Base-by-base conservation (phyloP, 2,113 vertebrate genomes). In the Microtus ochrogaster region DNA sequence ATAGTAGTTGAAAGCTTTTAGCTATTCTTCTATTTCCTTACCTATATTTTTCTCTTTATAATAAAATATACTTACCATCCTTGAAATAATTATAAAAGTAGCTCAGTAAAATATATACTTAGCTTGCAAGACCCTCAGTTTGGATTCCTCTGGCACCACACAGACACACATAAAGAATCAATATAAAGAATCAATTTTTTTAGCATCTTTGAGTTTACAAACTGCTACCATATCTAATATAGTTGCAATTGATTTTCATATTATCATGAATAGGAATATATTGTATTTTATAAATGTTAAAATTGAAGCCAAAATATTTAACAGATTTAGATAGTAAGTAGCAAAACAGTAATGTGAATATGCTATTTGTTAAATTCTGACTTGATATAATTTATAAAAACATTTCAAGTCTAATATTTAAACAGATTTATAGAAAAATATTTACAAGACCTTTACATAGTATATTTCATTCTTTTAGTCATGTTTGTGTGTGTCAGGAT, bases 261-360 rank as follows among this genome's bases (percentile, higher is more conserved):
- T 44, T 17, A 86, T 12, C 6, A 10, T 7, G 81, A 30, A 72
- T 70, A 55, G 36, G 4, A 66, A 74, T 77, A 36, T 74, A 81
- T 33, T 89, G 73, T 85, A 94, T 90, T 94, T 95, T 92, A 47
- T n/a, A 93, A 63, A 82, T 77, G 49, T 70, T 94, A 39, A 90
- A 94, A 90, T 47, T 73, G 5, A 90, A 22, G 28, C 72, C 66
- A 68, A 68, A 68, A 68, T 68, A 33, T 33, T 58, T 58, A 58
- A 58, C 58, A 58, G 58, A 58, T 58, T 58, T 58, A 58, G 19
- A 58, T 88, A 94, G 61, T 83, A 87, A 95, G 61, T 95, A 85
- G n/a, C 41, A 78, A 33, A 76, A 28, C 39, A 82, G 76, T 63
- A 90, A 90, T 28, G 88, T 95, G 68, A 91, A 90, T 83, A 68